Evolutionary conservation across 2,888 invertebrate genomes (phyloP), one percentile per base, ranked within the genome.

Genomic region (Druceiella hillmani): DNA sequence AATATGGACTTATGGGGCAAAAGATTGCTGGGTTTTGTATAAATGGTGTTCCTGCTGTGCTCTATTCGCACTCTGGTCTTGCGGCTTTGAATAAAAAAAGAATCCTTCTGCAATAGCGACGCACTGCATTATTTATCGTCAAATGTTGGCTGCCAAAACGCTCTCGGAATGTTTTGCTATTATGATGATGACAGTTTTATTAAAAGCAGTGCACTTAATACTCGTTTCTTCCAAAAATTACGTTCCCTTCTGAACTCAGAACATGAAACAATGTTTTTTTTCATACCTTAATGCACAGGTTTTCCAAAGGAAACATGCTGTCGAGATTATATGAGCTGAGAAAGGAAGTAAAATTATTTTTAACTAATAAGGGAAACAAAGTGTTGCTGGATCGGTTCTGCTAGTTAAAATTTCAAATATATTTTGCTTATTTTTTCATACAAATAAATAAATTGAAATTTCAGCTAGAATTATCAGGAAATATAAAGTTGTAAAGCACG

Each of bases 141-240:
- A 43, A 33, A 36, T 33, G 22, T 43, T 43, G 36, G 43, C 43
- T 31, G 17, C 36, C n/a, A 43, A 43, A 38, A 50, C 48, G 33
- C 47, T 50, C 28, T 40, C 44, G 37, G 41, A 37, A 40, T 44
- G 39, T 37, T 26, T n/a, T n/a, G n/a, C n/a, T n/a, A n/a, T n/a
- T n/a, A n/a, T n/a, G n/a, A n/a, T n/a, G n/a, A 41, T 37, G 24
- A 12, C 35, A 30, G 38, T 40, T 32, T 36, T 30, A 34, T 47
- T 49, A 45, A 47, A 46, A 39, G 41, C 42, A 26, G 43, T 45
- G 26, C 42, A 38, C 45, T 44, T 16, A n/a, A n/a, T n/a, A n/a
- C n/a, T n/a, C n/a, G n/a, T 35, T 9, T 36, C 9, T 36, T 28
- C 27, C 22, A 36, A 28, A 7, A 28, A 12, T 36, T 37, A 26